Evolutionary conservation across 2,888 invertebrate genomes (phyloP), one percentile per base, ranked within the genome.

Genomic region (Clanis bilineata): DNA sequence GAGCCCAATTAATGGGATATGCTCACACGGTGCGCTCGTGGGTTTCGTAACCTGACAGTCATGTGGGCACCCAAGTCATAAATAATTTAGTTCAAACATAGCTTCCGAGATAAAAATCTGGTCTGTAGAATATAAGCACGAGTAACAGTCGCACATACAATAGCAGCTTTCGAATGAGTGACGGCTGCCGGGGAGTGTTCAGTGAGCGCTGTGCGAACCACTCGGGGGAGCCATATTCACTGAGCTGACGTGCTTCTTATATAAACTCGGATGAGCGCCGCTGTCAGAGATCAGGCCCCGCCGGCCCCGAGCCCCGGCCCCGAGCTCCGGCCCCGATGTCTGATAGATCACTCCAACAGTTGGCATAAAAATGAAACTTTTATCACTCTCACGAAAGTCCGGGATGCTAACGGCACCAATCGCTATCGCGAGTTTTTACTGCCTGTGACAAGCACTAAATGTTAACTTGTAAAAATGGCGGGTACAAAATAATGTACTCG

Each of bases 41-140:
- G 65, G 70, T 80, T 76, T 74, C 70, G 73, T 76, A 78, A 77
- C 77, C 68, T 74, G 76, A 76, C 79, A 77, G 78, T 80, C 80
- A 80, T 77, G 73, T 71, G 72, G 74, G 73, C 73, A 72, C 66
- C 73, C 73, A 74, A 75, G 74, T 73, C 72, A 74, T 80, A 80
- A 81, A 81, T 82, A 79, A 83, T 84, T 79, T 80, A 82, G 80
- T 77, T 83, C 82, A 83, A 82, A 83, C 83, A 79, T 77, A 76
- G 73, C 71, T 76, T 69, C 69, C 60, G 62, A 74, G 84, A 84
- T 85, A 80, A 79, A 66, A 65, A 84, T 84, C 83, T 72, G 73
- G 65, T 69, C 65, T 64, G 69, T 73, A 72, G 72, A 78, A 69
- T 73, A 77, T 74, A 69, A 65, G 70, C 74, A 69, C 67, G 72